These are phyloP conservation scores for Carollia perspicillata DNA, from an alignment of 2,113 vertebrate genomes.

Conservation along the genomic window DNA sequence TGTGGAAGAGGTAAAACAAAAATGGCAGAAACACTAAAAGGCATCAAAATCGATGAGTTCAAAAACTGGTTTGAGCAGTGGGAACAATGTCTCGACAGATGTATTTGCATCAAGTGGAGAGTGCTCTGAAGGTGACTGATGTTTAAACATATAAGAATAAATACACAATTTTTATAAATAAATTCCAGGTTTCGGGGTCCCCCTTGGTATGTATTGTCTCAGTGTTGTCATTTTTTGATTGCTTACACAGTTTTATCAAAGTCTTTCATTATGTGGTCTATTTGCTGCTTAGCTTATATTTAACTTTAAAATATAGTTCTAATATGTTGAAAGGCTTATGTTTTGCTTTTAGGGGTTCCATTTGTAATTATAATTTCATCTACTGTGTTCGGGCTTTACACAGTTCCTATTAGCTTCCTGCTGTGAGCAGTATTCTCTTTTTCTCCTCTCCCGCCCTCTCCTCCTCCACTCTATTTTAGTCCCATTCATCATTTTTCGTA, in stretches of 20 bases:
- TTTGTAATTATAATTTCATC: not conserved
- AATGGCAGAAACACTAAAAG: no score
- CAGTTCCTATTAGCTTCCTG: not conserved
- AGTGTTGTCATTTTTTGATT: not conserved
- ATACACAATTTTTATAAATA: no score
- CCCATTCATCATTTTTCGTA: not conserved
- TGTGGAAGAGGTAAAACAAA: no score
- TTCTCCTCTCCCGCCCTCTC: not conserved
- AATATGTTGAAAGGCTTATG: not conserved
- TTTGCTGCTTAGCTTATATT: not conserved
- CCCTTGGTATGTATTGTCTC: not conserved
- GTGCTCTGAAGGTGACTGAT: no score
- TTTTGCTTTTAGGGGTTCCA: not conserved
- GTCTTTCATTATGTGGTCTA: not conserved
- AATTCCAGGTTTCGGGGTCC: no score
- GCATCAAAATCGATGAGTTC: no score
- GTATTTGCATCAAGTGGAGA: no score
- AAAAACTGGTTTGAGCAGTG: no score
- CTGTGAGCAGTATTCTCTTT: not conserved
- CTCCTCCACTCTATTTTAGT: not conserved
- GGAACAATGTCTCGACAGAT: no score
- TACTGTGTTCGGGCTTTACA: not conserved
- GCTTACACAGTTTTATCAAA: not conserved
- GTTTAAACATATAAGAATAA: no score
- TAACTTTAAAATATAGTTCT: not conserved